Evolutionary conservation across 2,113 vertebrate genomes (phyloP).

Genomic region (Erinaceus europaeus): DNA sequence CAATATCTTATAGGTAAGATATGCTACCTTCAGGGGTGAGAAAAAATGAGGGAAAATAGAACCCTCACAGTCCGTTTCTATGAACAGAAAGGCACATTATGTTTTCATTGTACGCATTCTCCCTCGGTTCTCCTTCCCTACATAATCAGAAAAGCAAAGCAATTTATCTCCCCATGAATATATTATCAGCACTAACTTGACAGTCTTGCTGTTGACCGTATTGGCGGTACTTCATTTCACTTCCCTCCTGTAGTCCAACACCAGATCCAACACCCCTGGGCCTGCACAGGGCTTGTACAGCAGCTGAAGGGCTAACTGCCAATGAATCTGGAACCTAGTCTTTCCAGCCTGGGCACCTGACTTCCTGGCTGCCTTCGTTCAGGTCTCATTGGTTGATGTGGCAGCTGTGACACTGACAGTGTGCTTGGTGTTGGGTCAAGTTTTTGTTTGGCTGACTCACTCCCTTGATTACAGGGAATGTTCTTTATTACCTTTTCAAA

Average conservation of each 20-base stretch:
- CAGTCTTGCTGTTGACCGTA: slow-evolving; percentile 35
- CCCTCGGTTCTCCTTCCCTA: background rate
- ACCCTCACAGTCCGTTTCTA: background rate
- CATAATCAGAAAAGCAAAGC: slow-evolving; percentile 40
- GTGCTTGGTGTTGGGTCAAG: slow-evolving; percentile 66
- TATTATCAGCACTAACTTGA: slow-evolving; percentile 62
- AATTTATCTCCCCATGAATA: slow-evolving; percentile 23
- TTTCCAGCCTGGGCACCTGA: slow-evolving; percentile 75
- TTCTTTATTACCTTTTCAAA: slow-evolving; percentile 75
- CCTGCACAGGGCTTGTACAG: background rate
- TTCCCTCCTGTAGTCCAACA: slow-evolving; percentile 68
- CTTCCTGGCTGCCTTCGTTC: slow-evolving; percentile 48
- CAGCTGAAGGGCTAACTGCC: slow-evolving; percentile 74
- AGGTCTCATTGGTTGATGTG: slow-evolving; percentile 47
- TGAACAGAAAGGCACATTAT: background rate
- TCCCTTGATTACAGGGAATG: slow-evolving; percentile 62
- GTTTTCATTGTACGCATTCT: background rate
- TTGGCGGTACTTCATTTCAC: slow-evolving; percentile 63
- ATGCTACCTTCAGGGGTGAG: accelerated
- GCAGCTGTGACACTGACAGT: slow-evolving; percentile 66
- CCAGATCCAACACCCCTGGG: slow-evolving; percentile 62
- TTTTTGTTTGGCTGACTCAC: slow-evolving; percentile 69
- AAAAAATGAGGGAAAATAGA: slow-evolving; percentile 19
- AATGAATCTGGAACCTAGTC: slow-evolving; percentile 56
- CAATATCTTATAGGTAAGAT: background rate